Evolutionary conservation across 2,888 invertebrate genomes (phyloP).

Genomic region (Drosophila limbata): DNA sequence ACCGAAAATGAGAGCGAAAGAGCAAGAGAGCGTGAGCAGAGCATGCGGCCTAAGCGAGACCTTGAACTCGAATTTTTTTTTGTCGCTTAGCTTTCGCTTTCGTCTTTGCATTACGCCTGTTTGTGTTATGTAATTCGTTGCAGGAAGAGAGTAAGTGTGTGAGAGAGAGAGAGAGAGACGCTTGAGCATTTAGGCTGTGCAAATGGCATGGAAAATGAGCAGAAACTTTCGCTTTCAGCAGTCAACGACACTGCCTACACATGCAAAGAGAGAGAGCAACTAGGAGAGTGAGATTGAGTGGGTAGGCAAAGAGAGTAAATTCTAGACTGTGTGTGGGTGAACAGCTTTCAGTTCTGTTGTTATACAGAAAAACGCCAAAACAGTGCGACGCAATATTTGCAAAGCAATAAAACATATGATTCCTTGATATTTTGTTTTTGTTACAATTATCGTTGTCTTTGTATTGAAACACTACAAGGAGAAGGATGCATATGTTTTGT

Average conservation of each 20-base stretch:
- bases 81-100: slow-evolving; percentile 18
- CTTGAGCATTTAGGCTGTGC: slow-evolving; percentile 61
- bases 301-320: slow-evolving; percentile 5
- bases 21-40: slow-evolving; percentile 52
- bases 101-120: slow-evolving; percentile 24
- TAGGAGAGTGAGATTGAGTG: slow-evolving; percentile 2
- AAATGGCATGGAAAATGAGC: slow-evolving; percentile 67
- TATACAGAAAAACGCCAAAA: slow-evolving; percentile 54
- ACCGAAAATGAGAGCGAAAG: background rate
- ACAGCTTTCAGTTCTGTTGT: slow-evolving; percentile 1
- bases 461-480: slow-evolving; percentile 48
- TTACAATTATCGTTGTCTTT: slow-evolving; percentile 12
- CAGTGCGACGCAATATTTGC: slow-evolving; percentile 72
- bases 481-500: slow-evolving; percentile 37
- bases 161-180: slow-evolving; percentile 16
- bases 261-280: slow-evolving; percentile 8
- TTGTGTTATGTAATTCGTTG: slow-evolving; percentile 65
- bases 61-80: slow-evolving; percentile 83
- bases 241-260: slow-evolving; percentile 68
- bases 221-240: slow-evolving; percentile 79
- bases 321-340: background rate
- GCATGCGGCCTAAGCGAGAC: slow-evolving; percentile 84
- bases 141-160: slow-evolving; percentile 24
- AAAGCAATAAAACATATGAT: slow-evolving; percentile 71
- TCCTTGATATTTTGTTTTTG: slow-evolving; percentile 33